These are phyloP conservation scores for Neostethus bicornis DNA, from an alignment of 2,797 vertebrate genomes.

Conservation along the genomic window DNA sequence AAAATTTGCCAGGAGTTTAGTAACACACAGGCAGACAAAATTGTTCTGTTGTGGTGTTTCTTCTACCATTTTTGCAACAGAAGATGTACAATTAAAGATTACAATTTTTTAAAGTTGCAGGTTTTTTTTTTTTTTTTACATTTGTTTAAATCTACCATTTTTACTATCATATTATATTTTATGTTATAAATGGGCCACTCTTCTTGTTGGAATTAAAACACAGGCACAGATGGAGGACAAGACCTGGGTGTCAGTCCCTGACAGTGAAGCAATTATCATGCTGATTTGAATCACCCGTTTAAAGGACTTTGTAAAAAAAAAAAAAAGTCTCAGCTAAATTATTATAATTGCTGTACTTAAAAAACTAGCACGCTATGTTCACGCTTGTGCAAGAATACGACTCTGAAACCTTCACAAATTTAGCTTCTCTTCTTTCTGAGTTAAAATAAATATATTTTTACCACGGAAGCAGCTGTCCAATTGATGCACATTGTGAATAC, in stretches of 20 bases:
- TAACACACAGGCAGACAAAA: too few species aligned
- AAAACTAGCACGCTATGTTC: constrained; percentile 42
- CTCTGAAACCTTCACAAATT: constrained; percentile 52
- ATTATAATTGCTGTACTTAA: constrained; percentile 34
- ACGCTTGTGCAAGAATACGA: constrained; percentile 46
- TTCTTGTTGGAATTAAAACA: constrained; percentile 41
- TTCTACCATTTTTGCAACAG: neutral
- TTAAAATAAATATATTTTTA: constrained; percentile 63
- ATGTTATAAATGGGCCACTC: constrained; percentile 27
- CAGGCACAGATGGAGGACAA: constrained; percentile 34
- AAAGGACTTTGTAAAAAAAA: constrained; percentile 24
- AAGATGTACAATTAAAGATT: neutral
- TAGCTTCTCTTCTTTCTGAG: constrained; percentile 47
- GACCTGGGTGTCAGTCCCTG: constrained; percentile 41
- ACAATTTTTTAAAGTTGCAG: neutral
- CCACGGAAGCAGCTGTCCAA: constrained; percentile 70
- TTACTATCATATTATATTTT: constrained; percentile 26
- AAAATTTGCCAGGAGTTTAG: neutral
- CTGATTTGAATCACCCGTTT: constrained; percentile 41
- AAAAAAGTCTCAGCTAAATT: neutral
- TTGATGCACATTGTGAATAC: constrained; percentile 73
- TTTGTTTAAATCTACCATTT: too few species aligned
- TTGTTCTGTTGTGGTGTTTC: neutral
- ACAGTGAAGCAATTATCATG: constrained; percentile 40
- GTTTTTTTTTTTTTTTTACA: too few species aligned